Evolutionary conservation across 2,888 invertebrate species (phyloP).

Genomic region (Euplexia lucipara): DNA sequence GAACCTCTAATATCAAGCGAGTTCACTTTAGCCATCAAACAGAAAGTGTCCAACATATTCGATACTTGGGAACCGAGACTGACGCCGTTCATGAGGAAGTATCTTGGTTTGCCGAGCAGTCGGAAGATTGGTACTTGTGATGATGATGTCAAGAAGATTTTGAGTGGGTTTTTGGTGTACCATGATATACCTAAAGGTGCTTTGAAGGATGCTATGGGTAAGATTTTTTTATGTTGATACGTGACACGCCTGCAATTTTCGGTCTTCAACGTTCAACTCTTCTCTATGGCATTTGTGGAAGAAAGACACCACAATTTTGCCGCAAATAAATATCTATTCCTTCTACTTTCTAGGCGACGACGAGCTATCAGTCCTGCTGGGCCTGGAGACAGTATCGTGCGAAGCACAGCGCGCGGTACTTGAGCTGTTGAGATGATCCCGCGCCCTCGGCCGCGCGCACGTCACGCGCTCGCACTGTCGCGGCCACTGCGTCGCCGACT

Average conservation of each 20-base stretch:
- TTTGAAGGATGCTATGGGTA: slow-evolving; percentile 69
- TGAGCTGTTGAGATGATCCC: slow-evolving; percentile 76
- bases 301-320: no score
- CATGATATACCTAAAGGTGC: slow-evolving; percentile 90
- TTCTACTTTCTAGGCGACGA: slow-evolving; percentile 59
- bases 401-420: slow-evolving; percentile 72
- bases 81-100: slow-evolving; percentile 85
- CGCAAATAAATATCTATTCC: no score
- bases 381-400: slow-evolving; percentile 61
- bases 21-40: slow-evolving; percentile 91
- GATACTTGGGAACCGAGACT: slow-evolving; percentile 90
- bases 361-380: slow-evolving; percentile 73
- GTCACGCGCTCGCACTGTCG: slow-evolving; percentile 74
- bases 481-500: slow-evolving; percentile 74
- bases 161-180: slow-evolving; percentile 90
- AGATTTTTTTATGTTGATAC: slow-evolving; percentile 5
- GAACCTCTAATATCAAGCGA: slow-evolving; percentile 91
- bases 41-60: slow-evolving; percentile 88
- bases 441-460: slow-evolving; percentile 69
- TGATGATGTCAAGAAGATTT: slow-evolving; percentile 78
- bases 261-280: no score
- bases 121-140: slow-evolving; percentile 75
- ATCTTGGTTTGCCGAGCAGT: slow-evolving; percentile 85
- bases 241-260: no score
- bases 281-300: no score